Conservation (phyloP, 2,888 invertebrate species). For the Caenorhabditis zanzibari region DNA sequence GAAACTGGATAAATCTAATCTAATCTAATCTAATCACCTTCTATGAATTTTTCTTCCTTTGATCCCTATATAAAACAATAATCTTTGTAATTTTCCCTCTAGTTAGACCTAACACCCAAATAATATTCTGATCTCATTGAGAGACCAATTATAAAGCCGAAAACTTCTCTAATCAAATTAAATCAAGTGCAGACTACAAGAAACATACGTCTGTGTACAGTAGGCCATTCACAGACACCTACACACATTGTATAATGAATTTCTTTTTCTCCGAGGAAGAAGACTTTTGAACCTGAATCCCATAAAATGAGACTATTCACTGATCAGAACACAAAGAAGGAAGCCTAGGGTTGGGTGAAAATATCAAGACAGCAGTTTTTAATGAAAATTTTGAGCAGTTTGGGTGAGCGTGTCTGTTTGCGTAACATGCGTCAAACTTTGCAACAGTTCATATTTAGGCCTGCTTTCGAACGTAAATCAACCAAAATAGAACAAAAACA, state of each 20-base stretch:
- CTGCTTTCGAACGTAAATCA: too few relatives aligned
- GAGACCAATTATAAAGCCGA: not conserved
- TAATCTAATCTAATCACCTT: too few relatives aligned
- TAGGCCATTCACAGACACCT: conserved; percentile 23
- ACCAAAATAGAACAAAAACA: too few relatives aligned
- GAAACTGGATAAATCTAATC: too few relatives aligned
- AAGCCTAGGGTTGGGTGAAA: not conserved
- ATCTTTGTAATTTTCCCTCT: too few relatives aligned
- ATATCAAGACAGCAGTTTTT: not conserved
- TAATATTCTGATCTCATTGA: not conserved
- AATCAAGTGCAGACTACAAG: conserved; percentile 24
- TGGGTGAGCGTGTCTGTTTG: too few relatives aligned
- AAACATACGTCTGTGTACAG: conserved; percentile 15
- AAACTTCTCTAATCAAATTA: conserved; percentile 17
- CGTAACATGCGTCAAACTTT: too few relatives aligned
- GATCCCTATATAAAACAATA: too few relatives aligned
- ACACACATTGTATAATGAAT: not conserved
- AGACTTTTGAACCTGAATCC: conserved; percentile 10
- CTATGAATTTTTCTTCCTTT: too few relatives aligned
- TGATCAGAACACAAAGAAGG: conserved; percentile 3
- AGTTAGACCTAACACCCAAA: not conserved
- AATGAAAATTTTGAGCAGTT: too few relatives aligned
- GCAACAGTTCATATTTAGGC: too few relatives aligned
- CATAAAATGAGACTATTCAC: not conserved
- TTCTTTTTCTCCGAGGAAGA: too few relatives aligned